phyloP scores from a whole-genome alignment of 1,140 invertebrate species.

The Campoletis sonorensis region DNA sequence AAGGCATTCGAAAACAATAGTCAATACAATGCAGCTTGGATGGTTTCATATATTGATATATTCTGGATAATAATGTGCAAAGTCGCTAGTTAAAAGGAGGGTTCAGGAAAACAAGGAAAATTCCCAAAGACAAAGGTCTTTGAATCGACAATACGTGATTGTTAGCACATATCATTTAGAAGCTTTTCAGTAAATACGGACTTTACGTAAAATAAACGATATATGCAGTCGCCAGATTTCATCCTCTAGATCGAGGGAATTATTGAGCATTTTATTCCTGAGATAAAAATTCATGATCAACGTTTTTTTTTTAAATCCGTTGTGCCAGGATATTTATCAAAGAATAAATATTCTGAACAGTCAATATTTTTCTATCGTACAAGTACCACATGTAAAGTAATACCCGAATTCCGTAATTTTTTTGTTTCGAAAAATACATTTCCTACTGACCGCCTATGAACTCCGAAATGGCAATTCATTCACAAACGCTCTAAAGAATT shows the following conservation, averaged over 20 bases:
- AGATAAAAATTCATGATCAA: background rate
- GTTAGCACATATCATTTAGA: background rate
- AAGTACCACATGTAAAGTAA: too few relatives aligned
- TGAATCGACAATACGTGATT: background rate
- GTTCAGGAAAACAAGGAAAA: background rate
- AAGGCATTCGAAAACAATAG: slow-evolving; percentile 29
- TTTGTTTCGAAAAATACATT: too few relatives aligned
- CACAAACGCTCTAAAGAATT: too few relatives aligned
- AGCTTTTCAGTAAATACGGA: slow-evolving; percentile 7
- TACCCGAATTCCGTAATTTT: too few relatives aligned
- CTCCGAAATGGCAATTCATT: too few relatives aligned
- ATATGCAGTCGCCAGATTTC: background rate
- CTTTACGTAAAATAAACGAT: background rate
- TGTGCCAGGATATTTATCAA: too few relatives aligned
- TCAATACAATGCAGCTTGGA: background rate
- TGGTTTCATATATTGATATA: background rate
- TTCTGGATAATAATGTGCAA: background rate
- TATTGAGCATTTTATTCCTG: background rate
- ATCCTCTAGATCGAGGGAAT: background rate
- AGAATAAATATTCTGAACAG: too few relatives aligned
- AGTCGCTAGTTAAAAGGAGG: background rate
- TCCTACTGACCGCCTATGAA: too few relatives aligned
- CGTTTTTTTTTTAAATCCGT: too few relatives aligned
- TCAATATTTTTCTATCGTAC: too few relatives aligned
- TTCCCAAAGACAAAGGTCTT: background rate